A percentile compares a stretch with the other conserved stretches of the same genome.
Conservation (phyloP, 2,797 vertebrate species). For the Enoplosus armatus region DNA sequence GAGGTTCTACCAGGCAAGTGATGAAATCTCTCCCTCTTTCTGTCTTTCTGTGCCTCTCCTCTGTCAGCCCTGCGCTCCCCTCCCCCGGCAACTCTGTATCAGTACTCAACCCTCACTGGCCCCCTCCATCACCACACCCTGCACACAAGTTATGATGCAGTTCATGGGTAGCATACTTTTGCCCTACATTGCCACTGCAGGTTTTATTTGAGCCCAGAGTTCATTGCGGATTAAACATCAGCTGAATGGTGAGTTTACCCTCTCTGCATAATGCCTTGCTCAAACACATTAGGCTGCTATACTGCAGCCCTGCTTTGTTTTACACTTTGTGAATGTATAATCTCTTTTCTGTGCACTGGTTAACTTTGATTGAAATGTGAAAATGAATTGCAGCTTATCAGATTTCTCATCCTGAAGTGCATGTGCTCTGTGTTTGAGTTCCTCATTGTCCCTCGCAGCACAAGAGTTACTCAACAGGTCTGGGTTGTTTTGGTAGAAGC, state of each 20-base stretch:
- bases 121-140: slow-evolving; percentile 76
- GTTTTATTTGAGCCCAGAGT: slow-evolving; percentile 42
- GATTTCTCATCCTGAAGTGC: slow-evolving; percentile 40
- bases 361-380: slow-evolving; percentile 30
- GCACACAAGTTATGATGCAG: slow-evolving; percentile 67
- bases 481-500: slow-evolving; percentile 72
- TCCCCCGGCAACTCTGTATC: slow-evolving; percentile 54
- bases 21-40: slow-evolving; percentile 67
- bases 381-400: slow-evolving; percentile 30
- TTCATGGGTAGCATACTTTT: slow-evolving; percentile 56
- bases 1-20: slow-evolving; percentile 69
- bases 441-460: slow-evolving; percentile 50
- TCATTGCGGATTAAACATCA: slow-evolving; percentile 49
- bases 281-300: not conserved
- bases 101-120: slow-evolving; percentile 56
- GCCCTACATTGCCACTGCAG: slow-evolving; percentile 64
- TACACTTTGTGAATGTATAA: slow-evolving; percentile 6
- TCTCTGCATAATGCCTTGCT: slow-evolving; percentile 33
- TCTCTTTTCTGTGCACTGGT: not conserved
- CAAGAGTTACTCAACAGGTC: slow-evolving; percentile 76
- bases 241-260: slow-evolving; percentile 71
- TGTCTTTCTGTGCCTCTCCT: slow-evolving; percentile 56
- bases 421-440: slow-evolving; percentile 23
- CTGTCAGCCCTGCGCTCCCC: slow-evolving; percentile 41
- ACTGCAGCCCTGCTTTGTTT: slow-evolving; percentile 24